Evolutionary conservation across 2,888 invertebrate species (phyloP), one percentile per base, ranked within the genome.

Genomic region (Lasioglossum morio): DNA sequence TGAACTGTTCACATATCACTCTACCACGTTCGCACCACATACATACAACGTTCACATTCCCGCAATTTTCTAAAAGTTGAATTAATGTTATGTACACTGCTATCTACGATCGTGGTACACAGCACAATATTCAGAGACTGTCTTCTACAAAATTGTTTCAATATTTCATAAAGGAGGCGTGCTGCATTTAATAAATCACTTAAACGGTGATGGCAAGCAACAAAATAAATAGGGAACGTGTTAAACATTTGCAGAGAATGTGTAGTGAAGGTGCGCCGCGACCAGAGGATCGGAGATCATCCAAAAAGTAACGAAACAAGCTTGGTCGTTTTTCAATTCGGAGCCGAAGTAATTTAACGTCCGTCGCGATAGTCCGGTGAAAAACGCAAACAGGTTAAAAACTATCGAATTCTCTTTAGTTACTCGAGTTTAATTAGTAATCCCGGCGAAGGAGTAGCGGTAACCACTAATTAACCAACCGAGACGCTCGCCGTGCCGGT

Each of bases 391-490:
- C 69, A 19, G 37, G 4, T 23, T 10, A 70, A 73, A 79, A 69
- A 57, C 34, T 37, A 69, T 53, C 30, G 37, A 46, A 57, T 19
- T 81, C n/a, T 37, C n/a, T n/a, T 72, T 72, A 23, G 43, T 77
- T 14, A 7, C 37, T 30, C 23, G 37, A 46, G 46, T 77, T 84
- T 83, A 82, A 84, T 84, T 82, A 77, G 66, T 23, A 46, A 19
- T 23, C 66, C 12, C 27, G 77, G 40, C 53, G n/a, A 57, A 82
- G n/a, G 84, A 82, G 77, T 73, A 60, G 69, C 46, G 57, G 66
- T 37, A 77, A 83, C 77, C 73, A 14, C 74, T 77, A 78, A 84
- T 83, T 83, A 74, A 83, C 40, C 77, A 60, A 30, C n/a, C 34
- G 43, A 46, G 57, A 66, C 46, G 46, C 37, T 19, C n/a, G 37